Percentiles rank a stretch among this genome's conserved stretches.
Evolutionary conservation across 1,140 invertebrate genomes (phyloP).

Genomic region (Drosophila lacertosa): DNA sequence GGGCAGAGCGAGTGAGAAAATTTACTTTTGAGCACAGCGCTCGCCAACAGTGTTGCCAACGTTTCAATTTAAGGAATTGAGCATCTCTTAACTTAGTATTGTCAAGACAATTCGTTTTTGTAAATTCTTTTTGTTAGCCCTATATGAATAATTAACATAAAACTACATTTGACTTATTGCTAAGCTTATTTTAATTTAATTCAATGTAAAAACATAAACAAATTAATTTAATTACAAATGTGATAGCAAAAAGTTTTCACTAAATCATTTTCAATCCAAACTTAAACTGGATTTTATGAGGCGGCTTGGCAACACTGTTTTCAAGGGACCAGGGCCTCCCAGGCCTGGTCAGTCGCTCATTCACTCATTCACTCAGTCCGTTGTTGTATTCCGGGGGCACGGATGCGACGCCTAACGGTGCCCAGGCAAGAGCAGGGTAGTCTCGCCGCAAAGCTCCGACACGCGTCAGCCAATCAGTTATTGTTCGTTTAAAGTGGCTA

Average conservation of each 20-base stretch:
- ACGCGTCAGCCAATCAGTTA: conserved; percentile 19
- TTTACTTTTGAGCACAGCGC: neutral
- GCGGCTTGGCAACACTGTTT: neutral
- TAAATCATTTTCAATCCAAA: neutral
- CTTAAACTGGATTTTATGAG: neutral
- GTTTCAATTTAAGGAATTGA: too few relatives aligned
- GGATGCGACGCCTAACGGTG: conserved; percentile 8
- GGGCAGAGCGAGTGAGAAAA: neutral
- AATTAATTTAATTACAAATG: too few relatives aligned
- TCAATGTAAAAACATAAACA: too few relatives aligned
- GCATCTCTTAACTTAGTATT: too few relatives aligned
- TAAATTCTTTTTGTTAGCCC: too few relatives aligned
- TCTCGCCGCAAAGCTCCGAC: conserved; percentile 10
- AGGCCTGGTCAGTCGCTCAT: neutral
- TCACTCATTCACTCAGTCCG: neutral
- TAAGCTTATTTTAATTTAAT: too few relatives aligned
- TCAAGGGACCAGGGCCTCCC: neutral
- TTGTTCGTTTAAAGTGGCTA: conserved; percentile 1
- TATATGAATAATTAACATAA: too few relatives aligned
- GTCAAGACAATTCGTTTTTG: too few relatives aligned
- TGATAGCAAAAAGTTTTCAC: neutral
- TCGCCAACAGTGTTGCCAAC: conserved; percentile 4
- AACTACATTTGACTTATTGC: too few relatives aligned
- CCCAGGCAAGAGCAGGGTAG: conserved; percentile 7
- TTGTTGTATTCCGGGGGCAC: neutral